Conservation (phyloP, 1,140 invertebrate species). For the Aradophagus sp. region DNA sequence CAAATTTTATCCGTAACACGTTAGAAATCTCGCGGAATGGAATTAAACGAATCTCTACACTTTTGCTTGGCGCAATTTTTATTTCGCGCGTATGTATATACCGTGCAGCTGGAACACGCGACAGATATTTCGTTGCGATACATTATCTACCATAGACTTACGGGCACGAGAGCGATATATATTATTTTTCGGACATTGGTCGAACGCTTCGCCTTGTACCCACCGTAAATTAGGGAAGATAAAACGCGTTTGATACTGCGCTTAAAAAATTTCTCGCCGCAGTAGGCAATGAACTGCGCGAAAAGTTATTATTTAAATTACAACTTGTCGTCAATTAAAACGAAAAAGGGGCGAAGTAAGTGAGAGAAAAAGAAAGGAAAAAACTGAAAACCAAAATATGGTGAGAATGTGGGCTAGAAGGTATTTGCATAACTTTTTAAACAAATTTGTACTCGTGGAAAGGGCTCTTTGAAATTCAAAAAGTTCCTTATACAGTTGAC, state of each 20-base stretch:
- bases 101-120: conserved; percentile 24
- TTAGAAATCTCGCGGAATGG: conserved; percentile 56
- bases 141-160: conserved; percentile 41
- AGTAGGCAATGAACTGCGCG: too few species aligned
- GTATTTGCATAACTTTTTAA: too few species aligned
- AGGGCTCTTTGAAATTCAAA: too few species aligned
- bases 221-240: conserved; percentile 29
- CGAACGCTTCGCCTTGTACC: conserved; percentile 21
- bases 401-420: too few species aligned
- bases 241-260: conserved; percentile 21
- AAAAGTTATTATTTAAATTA: conserved; percentile 13
- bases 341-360: too few species aligned
- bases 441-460: too few species aligned
- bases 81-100: conserved; percentile 35
- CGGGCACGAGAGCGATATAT: conserved; percentile 55
- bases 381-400: too few species aligned
- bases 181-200: conserved; percentile 55
- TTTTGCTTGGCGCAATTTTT: conserved; percentile 35
- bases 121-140: conserved; percentile 51
- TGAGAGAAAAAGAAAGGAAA: too few species aligned
- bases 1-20: conserved; percentile 24
- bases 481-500: too few species aligned
- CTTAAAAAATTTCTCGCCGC: conserved; percentile 4
- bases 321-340: too few species aligned
- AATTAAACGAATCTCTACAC: conserved; percentile 54